phyloP scores from a whole-genome alignment of 1,140 invertebrate genomes.

The Diachasma alloeum region DNA sequence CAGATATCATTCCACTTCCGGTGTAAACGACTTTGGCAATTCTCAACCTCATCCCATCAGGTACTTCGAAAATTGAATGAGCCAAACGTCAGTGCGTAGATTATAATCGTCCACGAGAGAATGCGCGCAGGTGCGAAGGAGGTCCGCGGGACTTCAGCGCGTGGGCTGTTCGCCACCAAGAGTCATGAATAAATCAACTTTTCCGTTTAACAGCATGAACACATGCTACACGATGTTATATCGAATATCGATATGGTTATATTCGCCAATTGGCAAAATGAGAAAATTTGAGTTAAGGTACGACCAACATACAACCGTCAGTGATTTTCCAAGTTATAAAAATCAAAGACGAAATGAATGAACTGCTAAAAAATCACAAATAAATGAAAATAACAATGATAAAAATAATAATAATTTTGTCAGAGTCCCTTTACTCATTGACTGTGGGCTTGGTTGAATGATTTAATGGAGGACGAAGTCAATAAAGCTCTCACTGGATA shows the following conservation, averaged over 20 bases:
- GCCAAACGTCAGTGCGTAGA: constrained; percentile 7
- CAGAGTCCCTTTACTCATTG: background rate
- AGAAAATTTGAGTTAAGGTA: background rate
- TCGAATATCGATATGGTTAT: background rate
- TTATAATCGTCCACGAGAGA: constrained; percentile 19
- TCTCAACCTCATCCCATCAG: background rate
- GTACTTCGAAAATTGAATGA: constrained; percentile 23
- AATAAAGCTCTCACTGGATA: background rate
- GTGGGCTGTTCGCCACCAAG: background rate
- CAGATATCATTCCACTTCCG: background rate
- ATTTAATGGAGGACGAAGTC: background rate
- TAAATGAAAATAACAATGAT: too few relatives aligned
- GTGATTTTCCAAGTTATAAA: background rate
- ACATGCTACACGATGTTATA: constrained; percentile 8
- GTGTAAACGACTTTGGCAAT: background rate
- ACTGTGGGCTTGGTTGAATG: background rate
- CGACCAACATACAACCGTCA: background rate
- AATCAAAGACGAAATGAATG: background rate
- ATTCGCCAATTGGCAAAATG: background rate
- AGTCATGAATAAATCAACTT: constrained; percentile 24
- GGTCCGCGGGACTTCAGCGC: background rate
- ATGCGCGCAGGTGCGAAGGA: constrained; percentile 19
- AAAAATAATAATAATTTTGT: background rate
- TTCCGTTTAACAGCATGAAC: constrained; percentile 4
- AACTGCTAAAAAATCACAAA: background rate